Evolutionary conservation across 2,797 vertebrate genomes (phyloP), one percentile per base, ranked within the genome.

Genomic region (Enoplosus armatus): DNA sequence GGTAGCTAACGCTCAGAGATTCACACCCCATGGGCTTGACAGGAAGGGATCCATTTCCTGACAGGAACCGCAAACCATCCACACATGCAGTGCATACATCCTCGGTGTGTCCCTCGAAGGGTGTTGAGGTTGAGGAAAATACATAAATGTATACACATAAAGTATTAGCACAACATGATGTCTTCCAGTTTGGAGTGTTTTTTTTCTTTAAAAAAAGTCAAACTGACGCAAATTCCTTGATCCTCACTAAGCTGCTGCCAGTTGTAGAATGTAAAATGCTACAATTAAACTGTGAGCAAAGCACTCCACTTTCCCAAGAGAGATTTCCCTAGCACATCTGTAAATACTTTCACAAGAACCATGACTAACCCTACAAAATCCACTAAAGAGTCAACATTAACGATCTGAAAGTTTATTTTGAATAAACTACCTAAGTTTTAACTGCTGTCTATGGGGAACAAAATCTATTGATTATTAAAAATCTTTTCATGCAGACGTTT

Each of bases 21-120:
- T 93, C 91, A 90, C 89, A 91, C 93, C 85, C 89, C 71, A 63
- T 68, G 83, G 92, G 73, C 87, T 84, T 87, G 90, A 93, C 84
- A 79, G 87, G 95, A 96, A 96, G 90, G 91, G 92, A 90, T 91
- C 86, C 73, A 79, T 96, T 97, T 97, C 95, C 95, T 95, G 91
- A 90, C 88, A 93, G 86, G 78, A 84, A 94, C 92, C 92, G 64
- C 88, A 91, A 91, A 95, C 89, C 93, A 86, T 89, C 79, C 72
- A 78, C 85, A 87, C 79, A 83, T 67, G 77, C 72, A 77, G 70
- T 69, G n/a, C 37, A 64, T 59, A 75, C 78, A 82, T 69, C 71
- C 62, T 55, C 20, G 0, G 20, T 73, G 73, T 45, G 50, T 82
- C 63, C 39, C 50, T 70, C 29, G 2, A 79, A 77, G 56, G 64